A percentile compares a stretch with the other conserved stretches of the same genome.
These are phyloP conservation scores for Catharus ustulatus DNA, from an alignment of 2,797 vertebrate genomes.

Conservation along the genomic window DNA sequence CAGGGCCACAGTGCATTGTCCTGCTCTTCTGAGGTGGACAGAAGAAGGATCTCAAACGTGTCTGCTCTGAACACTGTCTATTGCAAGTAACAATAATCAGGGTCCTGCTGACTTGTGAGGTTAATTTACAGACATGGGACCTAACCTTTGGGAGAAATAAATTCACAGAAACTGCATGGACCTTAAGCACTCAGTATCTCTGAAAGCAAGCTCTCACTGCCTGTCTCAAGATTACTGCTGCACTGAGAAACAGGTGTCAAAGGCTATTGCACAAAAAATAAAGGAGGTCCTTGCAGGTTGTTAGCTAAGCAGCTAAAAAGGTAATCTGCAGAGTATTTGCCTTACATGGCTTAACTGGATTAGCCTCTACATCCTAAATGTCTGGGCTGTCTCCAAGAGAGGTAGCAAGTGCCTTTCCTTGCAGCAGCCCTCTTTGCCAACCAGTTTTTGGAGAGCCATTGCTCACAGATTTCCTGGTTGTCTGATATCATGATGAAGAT, in stretches of 20 bases:
- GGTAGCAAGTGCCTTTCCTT: not conserved
- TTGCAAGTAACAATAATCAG: not conserved
- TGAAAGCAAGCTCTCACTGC: not conserved
- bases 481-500: not conserved
- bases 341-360: not conserved
- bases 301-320: not conserved
- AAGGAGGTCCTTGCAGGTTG: not conserved
- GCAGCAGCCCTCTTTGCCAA: not conserved
- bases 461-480: not conserved
- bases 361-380: not conserved
- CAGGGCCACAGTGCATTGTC: accelerated
- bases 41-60: not conserved
- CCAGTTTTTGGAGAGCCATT: not conserved
- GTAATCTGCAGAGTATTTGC: not conserved
- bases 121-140: not conserved
- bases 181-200: not conserved
- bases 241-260: not conserved
- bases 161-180: not conserved
- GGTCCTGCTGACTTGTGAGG: not conserved
- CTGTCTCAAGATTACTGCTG: not conserved
- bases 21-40: not conserved
- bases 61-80: not conserved
- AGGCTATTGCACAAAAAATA: not conserved
- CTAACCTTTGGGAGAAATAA: not conserved
- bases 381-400: not conserved